Percentiles rank a stretch among this genome's conserved stretches.
Conservation (phyloP, 2,797 vertebrate species). For the Pseudochirops corinnae region DNA sequence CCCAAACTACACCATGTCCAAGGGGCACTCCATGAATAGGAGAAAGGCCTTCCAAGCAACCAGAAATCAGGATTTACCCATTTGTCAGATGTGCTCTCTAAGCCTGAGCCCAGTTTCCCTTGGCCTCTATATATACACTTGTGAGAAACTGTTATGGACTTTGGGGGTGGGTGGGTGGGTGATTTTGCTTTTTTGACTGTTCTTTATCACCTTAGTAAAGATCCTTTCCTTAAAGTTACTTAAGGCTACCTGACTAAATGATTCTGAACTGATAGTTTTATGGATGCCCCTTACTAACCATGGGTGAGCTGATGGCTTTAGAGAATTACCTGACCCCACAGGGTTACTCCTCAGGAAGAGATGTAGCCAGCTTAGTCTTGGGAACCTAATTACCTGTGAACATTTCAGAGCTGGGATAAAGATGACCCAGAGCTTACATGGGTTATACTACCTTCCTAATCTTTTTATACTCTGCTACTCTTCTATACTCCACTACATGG, state of each 20-base stretch:
- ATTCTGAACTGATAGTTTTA: not conserved
- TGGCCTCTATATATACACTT: not conserved
- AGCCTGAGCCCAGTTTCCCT: not conserved
- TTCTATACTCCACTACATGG: not conserved
- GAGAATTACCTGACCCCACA: not conserved
- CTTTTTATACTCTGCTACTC: not conserved
- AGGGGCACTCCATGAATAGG: not conserved
- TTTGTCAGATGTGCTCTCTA: not conserved
- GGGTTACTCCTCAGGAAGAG: not conserved
- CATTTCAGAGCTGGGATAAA: not conserved
- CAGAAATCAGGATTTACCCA: not conserved
- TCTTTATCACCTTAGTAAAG: not conserved
- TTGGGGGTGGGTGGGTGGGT: not conserved
- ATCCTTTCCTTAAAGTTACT: not conserved
- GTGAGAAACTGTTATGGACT: not conserved
- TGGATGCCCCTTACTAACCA: too few species aligned
- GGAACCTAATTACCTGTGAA: not conserved
- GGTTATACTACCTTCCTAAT: not conserved
- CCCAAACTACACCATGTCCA: not conserved
- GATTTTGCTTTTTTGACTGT: not conserved
- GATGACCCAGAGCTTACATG: not conserved
- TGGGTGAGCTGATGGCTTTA: not conserved
- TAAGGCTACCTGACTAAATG: not conserved
- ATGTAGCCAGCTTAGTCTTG: not conserved
- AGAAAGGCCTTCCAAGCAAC: not conserved